phyloP scores from a whole-genome alignment of 1,140 invertebrate genomes.

The Cotesia chilonis region DNA sequence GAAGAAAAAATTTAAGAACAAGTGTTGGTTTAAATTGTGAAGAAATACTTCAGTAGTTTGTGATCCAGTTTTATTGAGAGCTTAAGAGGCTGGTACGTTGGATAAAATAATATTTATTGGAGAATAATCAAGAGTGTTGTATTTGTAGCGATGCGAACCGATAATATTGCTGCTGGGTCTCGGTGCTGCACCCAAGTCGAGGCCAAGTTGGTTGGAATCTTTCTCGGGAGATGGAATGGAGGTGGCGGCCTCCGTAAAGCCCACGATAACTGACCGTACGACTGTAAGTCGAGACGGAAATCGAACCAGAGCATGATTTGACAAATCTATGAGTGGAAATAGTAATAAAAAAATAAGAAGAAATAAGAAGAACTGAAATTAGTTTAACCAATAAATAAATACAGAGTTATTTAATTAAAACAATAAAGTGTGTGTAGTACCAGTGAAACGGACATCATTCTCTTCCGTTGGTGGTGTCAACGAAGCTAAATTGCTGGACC shows the following conservation, averaged over 20 bases:
- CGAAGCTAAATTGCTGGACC: slow-evolving; percentile 21
- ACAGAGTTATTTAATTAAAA: no score
- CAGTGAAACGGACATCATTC: background rate
- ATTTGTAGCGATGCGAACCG: slow-evolving; percentile 23
- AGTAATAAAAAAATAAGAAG: no score
- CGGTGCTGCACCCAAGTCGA: slow-evolving; percentile 20
- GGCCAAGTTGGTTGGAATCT: slow-evolving; percentile 31
- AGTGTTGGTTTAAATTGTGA: background rate
- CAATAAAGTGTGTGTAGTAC: background rate
- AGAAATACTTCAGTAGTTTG: background rate
- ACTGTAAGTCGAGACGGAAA: slow-evolving; percentile 20
- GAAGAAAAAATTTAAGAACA: no score
- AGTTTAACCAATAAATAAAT: no score
- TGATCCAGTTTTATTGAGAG: slow-evolving; percentile 7
- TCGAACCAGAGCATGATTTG: slow-evolving; percentile 5
- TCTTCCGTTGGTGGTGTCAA: slow-evolving; percentile 17
- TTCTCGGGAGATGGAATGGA: slow-evolving; percentile 22
- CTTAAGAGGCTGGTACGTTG: no score
- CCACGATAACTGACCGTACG: slow-evolving; percentile 11
- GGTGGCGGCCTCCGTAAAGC: slow-evolving; percentile 30
- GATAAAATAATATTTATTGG: background rate
- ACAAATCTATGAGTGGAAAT: background rate
- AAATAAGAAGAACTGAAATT: no score
- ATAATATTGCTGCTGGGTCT: slow-evolving; percentile 22
- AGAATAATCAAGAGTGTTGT: slow-evolving; percentile 25